Percentiles rank a stretch among this genome's conserved stretches.
Evolutionary conservation across 2,888 invertebrate species (phyloP).

Genomic region (Epinotia brunnichana): DNA sequence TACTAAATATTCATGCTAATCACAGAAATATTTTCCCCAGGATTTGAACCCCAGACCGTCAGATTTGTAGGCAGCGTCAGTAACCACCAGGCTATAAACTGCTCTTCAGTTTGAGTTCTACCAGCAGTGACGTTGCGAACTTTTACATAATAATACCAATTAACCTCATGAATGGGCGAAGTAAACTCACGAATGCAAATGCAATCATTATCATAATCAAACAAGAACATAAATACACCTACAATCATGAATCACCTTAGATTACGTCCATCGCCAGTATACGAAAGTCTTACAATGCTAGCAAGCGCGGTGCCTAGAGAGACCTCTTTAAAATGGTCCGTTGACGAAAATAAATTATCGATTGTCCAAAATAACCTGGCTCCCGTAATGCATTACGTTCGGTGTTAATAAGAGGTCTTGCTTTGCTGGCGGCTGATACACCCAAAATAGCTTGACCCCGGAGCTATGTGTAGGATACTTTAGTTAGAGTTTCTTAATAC

Average conservation of each 20-base stretch:
- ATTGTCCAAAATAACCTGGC: constrained; percentile 3
- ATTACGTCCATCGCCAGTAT: constrained; percentile 33
- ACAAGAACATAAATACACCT: constrained; percentile 49
- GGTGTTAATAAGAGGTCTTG: constrained; percentile 8
- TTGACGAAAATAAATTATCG: constrained; percentile 17
- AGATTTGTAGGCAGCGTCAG: too few species aligned
- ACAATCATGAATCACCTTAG: constrained; percentile 47
- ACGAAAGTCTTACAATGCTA: neutral
- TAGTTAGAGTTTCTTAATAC: constrained; percentile 3
- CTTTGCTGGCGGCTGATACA: neutral
- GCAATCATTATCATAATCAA: constrained; percentile 45
- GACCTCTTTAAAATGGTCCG: constrained; percentile 3
- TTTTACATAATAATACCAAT: constrained; percentile 28
- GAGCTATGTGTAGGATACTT: neutral
- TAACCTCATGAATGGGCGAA: constrained; percentile 35
- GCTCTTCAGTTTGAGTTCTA: neutral
- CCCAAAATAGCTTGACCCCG: constrained; percentile 20
- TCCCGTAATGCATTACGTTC: neutral
- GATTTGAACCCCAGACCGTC: too few species aligned
- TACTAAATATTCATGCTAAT: too few species aligned
- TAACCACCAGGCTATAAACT: too few species aligned
- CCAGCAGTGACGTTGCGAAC: constrained; percentile 1
- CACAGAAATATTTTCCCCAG: too few species aligned
- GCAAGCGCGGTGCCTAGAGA: neutral
- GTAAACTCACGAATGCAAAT: constrained; percentile 38